Percentiles rank a stretch among this genome's conserved stretches.
Evolutionary conservation across 2,888 invertebrate genomes (phyloP).

Genomic region (Andrena bicolor): DNA sequence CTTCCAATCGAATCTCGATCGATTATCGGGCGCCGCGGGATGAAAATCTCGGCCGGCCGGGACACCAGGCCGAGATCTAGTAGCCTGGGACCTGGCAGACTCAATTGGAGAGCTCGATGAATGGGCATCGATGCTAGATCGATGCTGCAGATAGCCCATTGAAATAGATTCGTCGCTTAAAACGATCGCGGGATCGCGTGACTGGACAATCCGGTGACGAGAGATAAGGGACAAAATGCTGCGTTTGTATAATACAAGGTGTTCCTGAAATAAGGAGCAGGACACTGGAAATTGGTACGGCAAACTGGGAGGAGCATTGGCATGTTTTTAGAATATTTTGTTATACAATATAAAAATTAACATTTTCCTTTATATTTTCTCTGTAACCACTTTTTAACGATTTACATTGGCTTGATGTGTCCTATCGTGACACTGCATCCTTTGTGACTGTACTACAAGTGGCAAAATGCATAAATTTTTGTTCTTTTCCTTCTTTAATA

Average conservation of each 20-base stretch:
- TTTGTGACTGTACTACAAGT: too few species aligned
- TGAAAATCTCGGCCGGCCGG: slow-evolving; percentile 24
- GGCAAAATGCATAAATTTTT: too few species aligned
- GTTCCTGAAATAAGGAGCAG: not conserved
- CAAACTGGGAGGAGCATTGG: too few species aligned
- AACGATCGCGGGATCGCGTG: not conserved
- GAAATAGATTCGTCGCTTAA: not conserved
- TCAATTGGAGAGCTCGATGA: slow-evolving; percentile 13
- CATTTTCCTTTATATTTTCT: too few species aligned
- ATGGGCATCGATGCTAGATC: slow-evolving; percentile 10
- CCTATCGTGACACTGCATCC: too few species aligned
- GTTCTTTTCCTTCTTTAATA: too few species aligned
- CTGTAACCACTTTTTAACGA: too few species aligned
- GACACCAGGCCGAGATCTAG: slow-evolving; percentile 10
- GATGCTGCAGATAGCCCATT: slow-evolving; percentile 3
- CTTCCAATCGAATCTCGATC: slow-evolving; percentile 48
- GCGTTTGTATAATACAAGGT: not conserved
- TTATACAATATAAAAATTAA: too few species aligned
- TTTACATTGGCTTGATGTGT: too few species aligned
- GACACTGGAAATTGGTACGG: not conserved
- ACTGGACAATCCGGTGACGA: not conserved
- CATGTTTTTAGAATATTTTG: too few species aligned
- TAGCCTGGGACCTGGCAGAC: slow-evolving; percentile 28
- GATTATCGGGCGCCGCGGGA: slow-evolving; percentile 47
- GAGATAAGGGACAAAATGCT: not conserved